Percentiles rank a stretch among this genome's conserved stretches.
These are phyloP conservation scores for Scalopus aquaticus DNA, from an alignment of 2,113 vertebrate species.

Conservation along the genomic window DNA sequence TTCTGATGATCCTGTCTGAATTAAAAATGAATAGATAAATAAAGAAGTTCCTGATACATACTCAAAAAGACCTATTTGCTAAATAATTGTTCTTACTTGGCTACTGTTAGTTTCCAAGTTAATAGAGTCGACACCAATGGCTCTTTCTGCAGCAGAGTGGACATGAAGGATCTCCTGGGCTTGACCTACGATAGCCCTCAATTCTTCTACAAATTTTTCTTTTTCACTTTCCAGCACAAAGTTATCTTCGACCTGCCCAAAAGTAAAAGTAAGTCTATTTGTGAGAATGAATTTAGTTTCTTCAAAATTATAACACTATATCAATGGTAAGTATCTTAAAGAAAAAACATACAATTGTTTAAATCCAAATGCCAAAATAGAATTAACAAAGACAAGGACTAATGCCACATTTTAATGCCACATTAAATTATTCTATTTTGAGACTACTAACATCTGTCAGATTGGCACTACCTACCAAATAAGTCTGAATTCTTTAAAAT, in stretches of 20 bases:
- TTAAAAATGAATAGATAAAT: constrained; percentile 78
- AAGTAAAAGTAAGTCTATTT: constrained; percentile 49
- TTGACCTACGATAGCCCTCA: constrained; percentile 88
- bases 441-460: constrained; percentile 23
- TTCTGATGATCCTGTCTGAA: constrained; percentile 90
- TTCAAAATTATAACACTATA: constrained; percentile 58
- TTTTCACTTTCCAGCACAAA: constrained; percentile 93
- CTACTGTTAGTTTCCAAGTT: constrained; percentile 62
- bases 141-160: constrained; percentile 69
- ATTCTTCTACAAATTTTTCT: constrained; percentile 92
- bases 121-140: constrained; percentile 44
- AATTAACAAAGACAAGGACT: no score
- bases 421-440: constrained; percentile 44
- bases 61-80: constrained; percentile 42
- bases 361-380: neutral
- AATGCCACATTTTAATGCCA: neutral
- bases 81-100: constrained; percentile 77
- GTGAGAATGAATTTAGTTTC: constrained; percentile 39
- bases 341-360: constrained; percentile 25
- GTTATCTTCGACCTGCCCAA: constrained; percentile 91
- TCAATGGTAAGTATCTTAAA: neutral
- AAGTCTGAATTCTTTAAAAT: neutral
- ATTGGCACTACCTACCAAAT: neutral
- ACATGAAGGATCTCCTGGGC: constrained; percentile 90
- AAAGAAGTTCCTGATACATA: constrained; percentile 51